These are phyloP conservation scores for Cyclargus thomasi DNA, from an alignment of 1,140 invertebrate genomes.

Conservation along the genomic window DNA sequence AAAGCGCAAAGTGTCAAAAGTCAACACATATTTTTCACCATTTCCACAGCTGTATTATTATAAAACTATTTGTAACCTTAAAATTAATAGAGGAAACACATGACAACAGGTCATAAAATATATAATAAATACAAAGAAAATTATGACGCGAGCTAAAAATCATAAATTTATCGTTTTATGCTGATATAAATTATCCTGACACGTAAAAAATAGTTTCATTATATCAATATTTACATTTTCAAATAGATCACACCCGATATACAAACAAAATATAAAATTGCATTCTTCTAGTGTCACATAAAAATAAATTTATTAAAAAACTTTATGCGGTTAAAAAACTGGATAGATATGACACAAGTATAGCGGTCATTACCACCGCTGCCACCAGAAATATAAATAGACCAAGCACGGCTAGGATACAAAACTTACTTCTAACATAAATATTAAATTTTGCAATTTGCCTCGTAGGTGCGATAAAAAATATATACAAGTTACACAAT, in stretches of 20 bases:
- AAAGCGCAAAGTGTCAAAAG: too few species aligned
- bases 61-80: too few species aligned
- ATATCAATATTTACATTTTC: constrained; percentile 5
- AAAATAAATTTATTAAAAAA: not conserved
- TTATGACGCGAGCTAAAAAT: not conserved
- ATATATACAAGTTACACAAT: too few species aligned
- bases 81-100: not conserved
- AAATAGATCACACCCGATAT: constrained; percentile 5
- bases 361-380: not conserved
- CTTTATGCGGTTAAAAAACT: not conserved
- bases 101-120: not conserved
- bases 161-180: constrained; percentile 9
- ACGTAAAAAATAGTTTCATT: not conserved
- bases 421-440: too few species aligned
- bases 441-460: too few species aligned
- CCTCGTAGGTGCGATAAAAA: too few species aligned
- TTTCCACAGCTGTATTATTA: too few species aligned
- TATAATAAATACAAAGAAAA: not conserved
- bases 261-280: constrained; percentile 10
- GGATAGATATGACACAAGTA: not conserved
- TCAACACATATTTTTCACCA: too few species aligned
- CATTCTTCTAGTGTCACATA: not conserved
- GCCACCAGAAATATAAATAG: not conserved
- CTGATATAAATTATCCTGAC: not conserved
- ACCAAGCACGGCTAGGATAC: not conserved